Conservation (phyloP, 2,113 vertebrate genomes). For the Romanogobio albipinnatus region DNA sequence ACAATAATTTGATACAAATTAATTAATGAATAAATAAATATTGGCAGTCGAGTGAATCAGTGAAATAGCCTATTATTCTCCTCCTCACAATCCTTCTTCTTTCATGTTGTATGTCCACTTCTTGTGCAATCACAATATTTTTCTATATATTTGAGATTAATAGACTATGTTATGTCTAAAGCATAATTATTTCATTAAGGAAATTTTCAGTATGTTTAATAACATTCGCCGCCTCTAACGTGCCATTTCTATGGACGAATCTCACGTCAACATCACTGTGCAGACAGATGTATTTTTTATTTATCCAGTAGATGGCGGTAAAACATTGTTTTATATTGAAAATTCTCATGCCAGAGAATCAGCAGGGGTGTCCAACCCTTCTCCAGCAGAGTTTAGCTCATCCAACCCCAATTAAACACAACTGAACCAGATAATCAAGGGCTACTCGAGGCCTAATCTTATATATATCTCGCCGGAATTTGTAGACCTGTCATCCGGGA, state of each 20-base stretch:
- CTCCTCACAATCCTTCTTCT: neutral
- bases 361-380: neutral
- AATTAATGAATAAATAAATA: too few species aligned
- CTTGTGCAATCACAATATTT: neutral
- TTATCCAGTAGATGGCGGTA: constrained; percentile 54
- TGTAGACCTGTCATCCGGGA: too few species aligned
- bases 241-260: neutral
- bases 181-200: neutral
- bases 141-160: neutral
- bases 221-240: neutral
- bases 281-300: neutral
- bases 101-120: neutral
- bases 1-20: too few species aligned
- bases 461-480: too few species aligned
- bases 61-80: neutral
- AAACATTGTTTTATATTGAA: constrained; percentile 15
- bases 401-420: too few species aligned
- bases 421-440: too few species aligned
- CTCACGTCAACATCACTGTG: neutral
- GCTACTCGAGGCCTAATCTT: too few species aligned
- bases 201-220: neutral
- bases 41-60: neutral
- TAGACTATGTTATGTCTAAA: neutral
- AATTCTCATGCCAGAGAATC: neutral
- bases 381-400: too few species aligned